These are phyloP conservation scores for Oxyteleia sp. DNA, from an alignment of 2,888 invertebrate species.

Conservation along the genomic window DNA sequence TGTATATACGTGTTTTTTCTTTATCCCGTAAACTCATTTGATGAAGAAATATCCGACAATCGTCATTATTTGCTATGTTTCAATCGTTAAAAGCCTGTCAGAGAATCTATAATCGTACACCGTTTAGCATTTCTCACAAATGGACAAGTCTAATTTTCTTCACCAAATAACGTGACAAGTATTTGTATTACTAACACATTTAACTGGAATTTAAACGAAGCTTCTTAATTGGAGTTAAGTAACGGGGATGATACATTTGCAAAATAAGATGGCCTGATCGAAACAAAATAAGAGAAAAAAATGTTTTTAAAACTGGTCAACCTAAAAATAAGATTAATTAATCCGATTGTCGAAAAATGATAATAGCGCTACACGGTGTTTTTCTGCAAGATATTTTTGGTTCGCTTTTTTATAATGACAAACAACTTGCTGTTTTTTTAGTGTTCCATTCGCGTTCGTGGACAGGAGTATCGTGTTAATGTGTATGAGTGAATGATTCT, in stretches of 20 bases:
- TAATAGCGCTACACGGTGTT: too few relatives aligned
- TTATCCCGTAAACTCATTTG: conserved; percentile 40
- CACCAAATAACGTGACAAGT: conserved; percentile 52
- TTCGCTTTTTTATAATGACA: conserved; percentile 14
- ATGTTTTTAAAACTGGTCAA: too few relatives aligned
- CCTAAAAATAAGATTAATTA: too few relatives aligned
- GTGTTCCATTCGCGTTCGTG: conserved; percentile 68
- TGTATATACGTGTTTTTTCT: conserved; percentile 41
- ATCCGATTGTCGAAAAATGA: too few relatives aligned
- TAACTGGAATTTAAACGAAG: too few relatives aligned
- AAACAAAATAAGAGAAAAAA: too few relatives aligned
- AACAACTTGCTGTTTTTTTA: conserved; percentile 34
- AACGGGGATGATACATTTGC: too few relatives aligned
- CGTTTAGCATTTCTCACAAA: conserved; percentile 19
- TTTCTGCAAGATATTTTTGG: too few relatives aligned
- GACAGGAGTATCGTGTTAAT: conserved; percentile 58
- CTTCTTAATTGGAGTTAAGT: too few relatives aligned
- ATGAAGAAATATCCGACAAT: conserved; percentile 46
- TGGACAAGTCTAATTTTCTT: conserved; percentile 48
- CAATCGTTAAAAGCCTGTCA: conserved; percentile 56
- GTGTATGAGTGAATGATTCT: conserved; percentile 69
- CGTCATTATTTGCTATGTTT: conserved; percentile 5
- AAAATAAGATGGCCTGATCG: too few relatives aligned
- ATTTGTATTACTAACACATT: conserved; percentile 37
- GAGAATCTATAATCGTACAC: conserved; percentile 64